Conservation (phyloP, 2,888 invertebrate genomes). For the Holacanthella duospinosa region DNA sequence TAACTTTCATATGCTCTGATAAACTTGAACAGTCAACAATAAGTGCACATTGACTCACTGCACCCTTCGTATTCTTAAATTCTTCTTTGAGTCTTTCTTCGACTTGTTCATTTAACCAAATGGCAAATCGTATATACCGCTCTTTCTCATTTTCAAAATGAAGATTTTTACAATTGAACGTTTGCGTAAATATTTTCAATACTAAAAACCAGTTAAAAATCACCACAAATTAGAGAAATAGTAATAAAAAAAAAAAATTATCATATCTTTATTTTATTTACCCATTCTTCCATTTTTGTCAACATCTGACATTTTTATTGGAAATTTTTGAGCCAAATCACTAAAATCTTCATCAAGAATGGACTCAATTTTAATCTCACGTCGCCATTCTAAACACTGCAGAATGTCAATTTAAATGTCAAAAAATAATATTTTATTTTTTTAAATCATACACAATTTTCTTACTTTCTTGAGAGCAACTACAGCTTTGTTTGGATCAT, state of each 20-base stretch:
- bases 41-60: background rate
- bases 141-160: background rate
- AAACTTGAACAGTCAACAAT: background rate
- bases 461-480: background rate
- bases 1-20: background rate
- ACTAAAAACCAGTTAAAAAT: background rate
- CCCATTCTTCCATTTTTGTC: background rate
- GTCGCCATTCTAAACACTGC: background rate
- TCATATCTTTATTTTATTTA: background rate
- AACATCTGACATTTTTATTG: background rate
- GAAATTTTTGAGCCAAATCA: background rate
- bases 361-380: background rate
- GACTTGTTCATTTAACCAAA: background rate
- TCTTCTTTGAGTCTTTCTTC: background rate
- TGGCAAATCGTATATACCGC: background rate
- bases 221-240: background rate
- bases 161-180: background rate
- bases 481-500: background rate
- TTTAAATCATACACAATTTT: background rate
- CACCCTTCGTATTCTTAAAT: background rate
- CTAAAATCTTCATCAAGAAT: conserved; percentile 3
- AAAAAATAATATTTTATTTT: background rate
- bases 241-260: background rate
- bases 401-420: background rate
- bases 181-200: background rate